Percentiles rank a stretch among this genome's conserved stretches.
Evolutionary conservation across 30 jellyfish, hydroid and myxozoan species (phyloP).

Genomic region (Rhopilema esculentum): DNA sequence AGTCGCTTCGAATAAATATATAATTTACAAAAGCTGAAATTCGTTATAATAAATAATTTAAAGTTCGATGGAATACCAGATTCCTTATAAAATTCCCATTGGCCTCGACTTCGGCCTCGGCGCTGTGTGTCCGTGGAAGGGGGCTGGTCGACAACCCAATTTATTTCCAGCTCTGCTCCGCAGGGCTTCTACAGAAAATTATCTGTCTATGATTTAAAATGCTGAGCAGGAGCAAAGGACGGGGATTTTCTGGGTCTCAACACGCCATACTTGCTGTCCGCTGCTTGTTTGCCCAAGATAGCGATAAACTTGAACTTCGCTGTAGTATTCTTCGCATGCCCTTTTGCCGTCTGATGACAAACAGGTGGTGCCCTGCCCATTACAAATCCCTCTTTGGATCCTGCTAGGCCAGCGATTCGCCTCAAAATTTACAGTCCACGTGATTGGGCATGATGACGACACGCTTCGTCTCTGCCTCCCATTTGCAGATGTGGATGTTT

Average conservation of each 20-base stretch:
- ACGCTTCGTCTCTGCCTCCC: slow-evolving; percentile 26
- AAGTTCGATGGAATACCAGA: background rate
- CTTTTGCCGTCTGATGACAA: slow-evolving; percentile 37
- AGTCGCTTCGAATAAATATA: background rate
- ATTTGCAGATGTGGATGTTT: background rate
- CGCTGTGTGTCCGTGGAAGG: too few relatives aligned
- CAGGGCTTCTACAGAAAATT: background rate
- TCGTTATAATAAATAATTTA: background rate
- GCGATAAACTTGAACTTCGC: slow-evolving; percentile 2
- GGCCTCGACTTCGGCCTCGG: too few relatives aligned
- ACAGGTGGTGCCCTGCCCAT: slow-evolving; percentile 67
- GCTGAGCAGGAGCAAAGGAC: slow-evolving; percentile 46
- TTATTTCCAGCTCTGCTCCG: too few relatives aligned
- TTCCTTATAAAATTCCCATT: background rate
- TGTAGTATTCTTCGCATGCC: slow-evolving; percentile 43
- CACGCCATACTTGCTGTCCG: slow-evolving; percentile 39
- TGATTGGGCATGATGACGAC: slow-evolving; percentile 50
- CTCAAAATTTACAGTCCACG: slow-evolving; percentile 45
- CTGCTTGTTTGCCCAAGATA: slow-evolving; percentile 31
- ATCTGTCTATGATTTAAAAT: background rate
- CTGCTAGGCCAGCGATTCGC: slow-evolving; percentile 55
- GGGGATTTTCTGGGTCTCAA: slow-evolving; percentile 19
- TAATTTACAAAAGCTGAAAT: background rate
- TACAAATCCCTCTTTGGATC: slow-evolving; percentile 39
- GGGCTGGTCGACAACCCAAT: too few relatives aligned